Conservation (phyloP, 2,888 invertebrate species). For the Stictocephala bisonia region DNA sequence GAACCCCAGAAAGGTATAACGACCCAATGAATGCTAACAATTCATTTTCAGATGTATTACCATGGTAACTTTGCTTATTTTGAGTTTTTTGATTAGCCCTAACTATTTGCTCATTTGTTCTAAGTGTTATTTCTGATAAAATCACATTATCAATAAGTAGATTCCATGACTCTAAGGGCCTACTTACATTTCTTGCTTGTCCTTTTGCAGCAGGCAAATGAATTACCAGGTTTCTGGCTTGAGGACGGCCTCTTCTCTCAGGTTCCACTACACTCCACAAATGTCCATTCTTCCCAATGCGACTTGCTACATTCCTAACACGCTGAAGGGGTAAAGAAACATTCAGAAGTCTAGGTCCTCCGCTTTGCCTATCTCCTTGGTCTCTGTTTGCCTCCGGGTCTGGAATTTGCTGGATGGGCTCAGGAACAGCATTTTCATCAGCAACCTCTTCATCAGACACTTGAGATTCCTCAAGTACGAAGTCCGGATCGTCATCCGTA, state of each 20-base stretch:
- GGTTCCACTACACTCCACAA: too few species aligned
- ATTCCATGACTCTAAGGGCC: slow-evolving; percentile 24
- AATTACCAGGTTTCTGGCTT: slow-evolving; percentile 21
- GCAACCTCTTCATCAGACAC: slow-evolving; percentile 3
- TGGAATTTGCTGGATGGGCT: too few species aligned
- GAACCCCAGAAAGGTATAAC: slow-evolving; percentile 25
- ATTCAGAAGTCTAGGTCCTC: slow-evolving; percentile 3
- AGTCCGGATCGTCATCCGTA: slow-evolving; percentile 13
- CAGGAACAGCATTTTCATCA: slow-evolving; percentile 19
- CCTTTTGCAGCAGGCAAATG: slow-evolving; percentile 30
- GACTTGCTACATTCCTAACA: neutral
- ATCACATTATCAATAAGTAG: slow-evolving; percentile 20
- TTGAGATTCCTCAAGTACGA: neutral
- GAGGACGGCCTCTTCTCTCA: slow-evolving; percentile 15
- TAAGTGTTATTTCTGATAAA: slow-evolving; percentile 19
- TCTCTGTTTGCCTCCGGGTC: neutral
- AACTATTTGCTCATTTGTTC: slow-evolving; percentile 27
- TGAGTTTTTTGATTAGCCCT: neutral
- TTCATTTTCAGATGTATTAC: slow-evolving; percentile 4
- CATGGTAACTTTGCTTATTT: slow-evolving; percentile 4
- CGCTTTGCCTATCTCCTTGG: neutral
- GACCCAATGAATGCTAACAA: slow-evolving; percentile 30
- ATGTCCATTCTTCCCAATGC: slow-evolving; percentile 31
- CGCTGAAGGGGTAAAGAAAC: slow-evolving; percentile 2
- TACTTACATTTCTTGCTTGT: slow-evolving; percentile 8